These are phyloP conservation scores for Apolygus lucorum DNA, from an alignment of 1,140 invertebrate species.

Conservation along the genomic window DNA sequence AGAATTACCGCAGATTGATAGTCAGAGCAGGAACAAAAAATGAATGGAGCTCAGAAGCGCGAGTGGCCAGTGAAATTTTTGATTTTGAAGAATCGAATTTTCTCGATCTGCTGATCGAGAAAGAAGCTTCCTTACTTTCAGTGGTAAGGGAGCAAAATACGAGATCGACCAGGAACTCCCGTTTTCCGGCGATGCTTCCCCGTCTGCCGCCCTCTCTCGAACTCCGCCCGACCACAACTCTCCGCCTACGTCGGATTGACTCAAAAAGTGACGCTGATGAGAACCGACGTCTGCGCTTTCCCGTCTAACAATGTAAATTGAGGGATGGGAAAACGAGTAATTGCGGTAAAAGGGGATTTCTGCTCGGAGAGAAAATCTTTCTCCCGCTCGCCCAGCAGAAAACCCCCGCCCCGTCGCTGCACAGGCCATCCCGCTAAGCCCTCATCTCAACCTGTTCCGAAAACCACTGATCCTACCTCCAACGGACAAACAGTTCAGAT, in stretches of 20 bases:
- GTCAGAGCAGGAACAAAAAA: too few relatives aligned
- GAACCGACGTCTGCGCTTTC: conserved; percentile 16
- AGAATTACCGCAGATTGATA: too few relatives aligned
- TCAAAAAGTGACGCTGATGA: conserved; percentile 11
- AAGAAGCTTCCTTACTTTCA: too few relatives aligned
- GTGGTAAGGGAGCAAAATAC: too few relatives aligned
- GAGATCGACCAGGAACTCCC: too few relatives aligned
- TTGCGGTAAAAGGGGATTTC: conserved; percentile 6
- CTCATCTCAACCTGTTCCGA: neutral
- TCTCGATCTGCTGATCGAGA: too few relatives aligned
- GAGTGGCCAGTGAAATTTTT: too few relatives aligned
- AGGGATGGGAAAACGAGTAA: neutral
- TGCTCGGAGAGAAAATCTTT: conserved; percentile 8
- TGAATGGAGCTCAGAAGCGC: too few relatives aligned
- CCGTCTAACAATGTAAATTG: conserved; percentile 9
- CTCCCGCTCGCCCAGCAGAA: neutral
- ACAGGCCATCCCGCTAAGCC: neutral
- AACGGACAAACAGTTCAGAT: neutral
- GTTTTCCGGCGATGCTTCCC: too few relatives aligned
- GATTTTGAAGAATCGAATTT: too few relatives aligned
- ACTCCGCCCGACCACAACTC: neutral
- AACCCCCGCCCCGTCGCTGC: neutral
- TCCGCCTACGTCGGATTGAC: neutral
- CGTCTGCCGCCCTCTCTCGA: too few relatives aligned
- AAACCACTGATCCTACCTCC: neutral